Percentiles rank a stretch among this genome's conserved stretches.
Conservation (phyloP, 30 jellyfish, hydroid and myxozoan species). For the Hydractinia symbiolongicarpus region DNA sequence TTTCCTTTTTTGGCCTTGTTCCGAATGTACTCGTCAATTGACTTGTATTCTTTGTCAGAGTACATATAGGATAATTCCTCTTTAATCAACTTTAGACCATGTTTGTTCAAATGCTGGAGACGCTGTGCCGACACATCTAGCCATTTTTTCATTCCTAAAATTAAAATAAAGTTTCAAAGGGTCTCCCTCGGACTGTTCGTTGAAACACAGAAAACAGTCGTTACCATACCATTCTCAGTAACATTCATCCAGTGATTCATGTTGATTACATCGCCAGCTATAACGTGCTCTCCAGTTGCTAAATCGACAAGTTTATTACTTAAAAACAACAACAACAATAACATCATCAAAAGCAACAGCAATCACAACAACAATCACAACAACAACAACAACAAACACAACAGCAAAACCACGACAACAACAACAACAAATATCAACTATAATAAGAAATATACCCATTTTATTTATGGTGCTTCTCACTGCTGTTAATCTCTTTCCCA, state of each 20-base stretch:
- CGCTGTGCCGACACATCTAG: not conserved
- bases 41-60: not conserved
- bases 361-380: no score
- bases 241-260: constrained; percentile 12
- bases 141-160: not conserved
- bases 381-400: no score
- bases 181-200: not conserved
- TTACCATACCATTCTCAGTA: not conserved
- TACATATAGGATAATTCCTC: not conserved
- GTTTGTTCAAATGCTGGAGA: not conserved
- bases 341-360: no score
- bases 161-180: not conserved
- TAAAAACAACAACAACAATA: no score
- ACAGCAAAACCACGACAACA: no score
- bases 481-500: no score
- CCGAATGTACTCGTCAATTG: not conserved
- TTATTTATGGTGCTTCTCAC: no score
- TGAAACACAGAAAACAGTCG: not conserved
- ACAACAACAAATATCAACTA: no score
- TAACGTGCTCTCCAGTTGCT: not conserved
- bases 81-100: not conserved
- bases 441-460: no score
- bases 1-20: not conserved
- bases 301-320: no score
- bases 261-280: not conserved